Evolutionary conservation across 2,797 vertebrate genomes (phyloP), one percentile per base, ranked within the genome.

Genomic region (Petrocephalus sullivani): DNA sequence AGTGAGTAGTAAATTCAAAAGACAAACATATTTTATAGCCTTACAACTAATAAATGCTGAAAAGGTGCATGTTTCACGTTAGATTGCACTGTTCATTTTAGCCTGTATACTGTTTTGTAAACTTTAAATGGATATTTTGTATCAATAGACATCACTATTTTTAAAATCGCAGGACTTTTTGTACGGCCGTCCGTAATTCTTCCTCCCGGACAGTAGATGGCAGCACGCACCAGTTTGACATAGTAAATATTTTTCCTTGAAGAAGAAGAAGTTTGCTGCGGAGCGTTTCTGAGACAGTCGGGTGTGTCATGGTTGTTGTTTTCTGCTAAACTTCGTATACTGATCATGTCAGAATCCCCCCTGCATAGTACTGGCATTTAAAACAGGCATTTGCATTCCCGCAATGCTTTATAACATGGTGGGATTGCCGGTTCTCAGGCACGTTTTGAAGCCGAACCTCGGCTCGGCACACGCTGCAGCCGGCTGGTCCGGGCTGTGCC

Each of bases 351-450:
- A 78, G 75, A 49, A 78, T 78, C 2, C 16, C 41, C 19, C 41
- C 33, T 49, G 75, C 75, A 49, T 41, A 78, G 6, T 46, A n/a
- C 19, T n/a, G 37, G 19, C 75, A 16, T n/a, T 78, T 78, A 78
- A 78, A 49, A 78, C 5, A n/a, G 37, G 64, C 28, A 28, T 71
- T 71, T 71, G 28, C 28, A 16, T 16, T 37, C 12, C 64, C 91
- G 87, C 86, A 8, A 7, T 89, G 0, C 89, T 89, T 33, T 86
- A 83, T 85, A 88, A 88, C 64, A 51, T 94, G 9, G 46, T 89
- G 12, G 87, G 91, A 0, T 87, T 83, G 0, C 88, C 90, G 61
- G 49, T 93, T 21, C 23, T 85, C 41, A 60, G 87, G 28, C 83
- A 19, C 54, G 21, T 87, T 33, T 23, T 75, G 21, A 71, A 46